Base-by-base conservation (phyloP, 2,888 invertebrate genomes). In the Erebia palarica region DNA sequence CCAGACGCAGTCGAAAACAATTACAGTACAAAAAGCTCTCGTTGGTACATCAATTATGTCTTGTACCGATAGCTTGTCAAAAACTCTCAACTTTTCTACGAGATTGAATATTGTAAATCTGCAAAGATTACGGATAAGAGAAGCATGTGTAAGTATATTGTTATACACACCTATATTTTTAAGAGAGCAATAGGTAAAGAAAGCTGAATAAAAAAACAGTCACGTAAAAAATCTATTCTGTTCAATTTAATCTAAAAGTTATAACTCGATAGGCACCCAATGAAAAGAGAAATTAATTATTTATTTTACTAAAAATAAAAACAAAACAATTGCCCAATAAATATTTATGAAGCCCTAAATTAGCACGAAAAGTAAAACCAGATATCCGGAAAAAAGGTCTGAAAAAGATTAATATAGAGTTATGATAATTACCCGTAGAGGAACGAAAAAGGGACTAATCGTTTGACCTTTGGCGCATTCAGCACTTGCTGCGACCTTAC, bases 401-500 rank as follows among this genome's bases (percentile, higher is more conserved):
- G 9, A 42, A 42, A 42, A 44, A 44, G 44, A 44, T 44, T 1
- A 11, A 11, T 1, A 36, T 44, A 11, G 44, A 11, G 44, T 44
- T 44, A 44, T 11, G 11, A 44, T 44, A 44, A 44, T 9, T 44
- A 44, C 44, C 44, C 4, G 14, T 59, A 14, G 14, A 59, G 58
- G 18, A 42, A 16, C 44, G 21, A 47, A 18, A 61, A 57, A 47
- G 66, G 7, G 47, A 58, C 65, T 63, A 55, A 55, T 49, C 64
- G 36, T 71, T 73, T 75, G 77, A 77, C 77, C 78, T 77, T 77
- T 75, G 21, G 44, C 57, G 49, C 51, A 51, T 1, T 36, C 51
- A 49, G n/a, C 71, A 67, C 74, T 66, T 74, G 74, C 70, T 79
- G 77, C 79, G 78, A 80, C 65, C 65, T 66, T 64, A 70, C 59